Base-by-base conservation (phyloP, 1,140 invertebrate genomes). In the Zaprionus nigranus region DNA sequence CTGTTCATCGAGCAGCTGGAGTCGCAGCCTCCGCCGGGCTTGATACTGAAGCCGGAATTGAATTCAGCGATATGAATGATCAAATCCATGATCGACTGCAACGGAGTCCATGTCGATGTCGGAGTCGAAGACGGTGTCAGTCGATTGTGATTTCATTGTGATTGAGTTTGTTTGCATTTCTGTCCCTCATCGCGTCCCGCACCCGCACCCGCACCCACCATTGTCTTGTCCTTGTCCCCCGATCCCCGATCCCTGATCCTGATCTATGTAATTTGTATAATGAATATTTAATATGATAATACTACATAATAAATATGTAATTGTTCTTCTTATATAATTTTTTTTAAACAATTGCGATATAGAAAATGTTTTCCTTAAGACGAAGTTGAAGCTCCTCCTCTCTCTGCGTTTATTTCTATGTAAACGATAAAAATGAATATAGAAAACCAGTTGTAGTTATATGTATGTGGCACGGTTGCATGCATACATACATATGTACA, bases 101-200 rank as follows among this genome's bases (percentile, higher is more conserved):
- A 12, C 46, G 46, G 11, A 24, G 20, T 61, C 59, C 40, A 2
- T 60, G 26, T 61, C 59, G 59, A 2, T 60, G 26, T 60, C 20
- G 13, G 15, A 15, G 15, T 63, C 26, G 60, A 34, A 49, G 26
- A 43, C 53, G 24, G 34, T 28, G 30, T 73, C 62, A 59, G 58
- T 79, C 65, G 65, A 79, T 72, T 83, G 75, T 26, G 24, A 26
- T 88, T 83, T 87, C 69, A 87, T 81, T 90, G 85, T 90, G 85
- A 90, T 90, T 90, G 85, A 81, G 85, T 90, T 88, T 90, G 54
- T 81, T 84, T 84, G 85, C 85, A 88, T 88, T 88, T 88, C 81
- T 49, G 46, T 84, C 62, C 40, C 40, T 6, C n/a, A 7, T n/a
- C n/a, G n/a, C n/a, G n/a, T n/a, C 12, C 40, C 40, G 9, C 40